Evolutionary conservation across 2,113 vertebrate species (phyloP), one percentile per base, ranked within the genome.

Genomic region (Cyphomyrus plagiostoma): DNA sequence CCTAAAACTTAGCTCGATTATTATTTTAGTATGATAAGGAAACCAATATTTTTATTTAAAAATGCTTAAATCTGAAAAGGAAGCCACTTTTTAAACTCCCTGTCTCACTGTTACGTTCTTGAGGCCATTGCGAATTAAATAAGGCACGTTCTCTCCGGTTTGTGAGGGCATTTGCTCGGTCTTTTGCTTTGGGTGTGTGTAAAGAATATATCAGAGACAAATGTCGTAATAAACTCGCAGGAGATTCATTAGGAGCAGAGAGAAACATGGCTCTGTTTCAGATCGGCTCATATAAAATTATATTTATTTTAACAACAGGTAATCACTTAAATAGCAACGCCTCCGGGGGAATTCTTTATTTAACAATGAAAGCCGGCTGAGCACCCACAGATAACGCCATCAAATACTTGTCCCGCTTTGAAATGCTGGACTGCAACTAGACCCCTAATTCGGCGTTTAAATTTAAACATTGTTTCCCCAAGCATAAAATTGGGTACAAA

Each of bases 181-280:
- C 39, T 83, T 83, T 46, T 42, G 39, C 82, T 23, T 84, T 48
- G 23, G 45, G 48, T 84, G 82, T 84, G 93, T 92, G 92, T 89
- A 93, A 93, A 92, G 90, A 92, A 92, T 92, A 90, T 17, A 26
- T 19, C 42, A 50, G 80, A 62, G 86, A 80, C 82, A 90, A 42
- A 90, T 26, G 3, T 48, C 17, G 77, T 89, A 91, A 93, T 93
- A 93, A 94, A 96, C 92, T 90, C 92, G 87, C 90, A 90, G 90
- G 91, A 77, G 93, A 91, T 93, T 95, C 94, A 92, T 95, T 95
- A 95, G 92, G 91, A 92, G 91, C 56, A 90, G 35, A 93, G 92
- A 93, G 93, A 92, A 94, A 93, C 82, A 85, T 46, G 53, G 93
- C 93, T 89, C 93, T 91, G 91, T 92, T 94, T 93, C 89, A 94